Percentiles rank a stretch among this genome's conserved stretches.
Evolutionary conservation across 35 echinoderm and acorn worm species (phyloP).

Genomic region (Ophioderma brevispina): DNA sequence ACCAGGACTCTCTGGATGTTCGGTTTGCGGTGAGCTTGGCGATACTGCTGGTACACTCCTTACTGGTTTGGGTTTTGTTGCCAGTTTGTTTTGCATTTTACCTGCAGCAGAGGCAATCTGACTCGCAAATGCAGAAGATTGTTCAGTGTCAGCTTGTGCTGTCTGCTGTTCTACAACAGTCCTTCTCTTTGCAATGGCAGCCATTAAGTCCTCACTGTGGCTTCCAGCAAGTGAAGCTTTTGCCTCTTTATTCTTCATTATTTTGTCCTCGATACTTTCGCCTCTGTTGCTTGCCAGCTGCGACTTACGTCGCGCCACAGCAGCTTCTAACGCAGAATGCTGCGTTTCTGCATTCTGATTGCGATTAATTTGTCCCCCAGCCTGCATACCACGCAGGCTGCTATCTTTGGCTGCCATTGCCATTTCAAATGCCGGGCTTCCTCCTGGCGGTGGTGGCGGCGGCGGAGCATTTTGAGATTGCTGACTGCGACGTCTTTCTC

Average conservation of each 20-base stretch:
- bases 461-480: not conserved
- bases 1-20: constrained; percentile 16
- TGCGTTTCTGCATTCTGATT: constrained; percentile 73
- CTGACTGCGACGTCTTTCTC: constrained; percentile 11
- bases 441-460: not conserved
- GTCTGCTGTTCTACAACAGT: constrained; percentile 57
- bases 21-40: not conserved
- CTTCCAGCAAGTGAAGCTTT: not conserved
- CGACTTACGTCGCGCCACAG: constrained; percentile 75
- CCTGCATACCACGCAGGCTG: constrained; percentile 1
- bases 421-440: constrained; percentile 60
- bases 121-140: not conserved
- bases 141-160: not conserved
- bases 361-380: constrained; percentile 51
- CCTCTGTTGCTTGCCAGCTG: constrained; percentile 41
- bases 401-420: constrained; percentile 70
- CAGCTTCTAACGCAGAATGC: constrained; percentile 59
- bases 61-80: constrained; percentile 40
- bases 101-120: constrained; percentile 54
- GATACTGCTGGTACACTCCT: not conserved
- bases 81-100: constrained; percentile 44
- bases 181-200: constrained; percentile 67
- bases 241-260: constrained; percentile 56
- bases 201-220: constrained; percentile 37
- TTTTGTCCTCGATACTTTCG: constrained; percentile 75